Percentiles rank a stretch among this genome's conserved stretches.
These are phyloP conservation scores for Sarcophilus harrisii DNA, from an alignment of 2,797 vertebrate species.

Conservation along the genomic window DNA sequence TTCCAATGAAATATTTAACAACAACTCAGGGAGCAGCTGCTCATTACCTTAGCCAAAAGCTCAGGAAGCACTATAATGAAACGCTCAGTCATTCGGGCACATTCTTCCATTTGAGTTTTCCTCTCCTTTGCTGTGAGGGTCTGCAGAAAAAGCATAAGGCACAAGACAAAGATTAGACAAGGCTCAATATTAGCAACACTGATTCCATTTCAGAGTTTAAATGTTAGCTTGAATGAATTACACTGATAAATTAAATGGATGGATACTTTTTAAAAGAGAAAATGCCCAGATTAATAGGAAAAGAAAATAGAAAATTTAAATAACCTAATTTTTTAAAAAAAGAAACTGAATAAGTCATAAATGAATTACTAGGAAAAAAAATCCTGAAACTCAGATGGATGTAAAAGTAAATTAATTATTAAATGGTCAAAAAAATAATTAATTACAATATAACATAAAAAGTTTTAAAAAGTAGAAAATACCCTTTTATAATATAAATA, in stretches of 20 bases:
- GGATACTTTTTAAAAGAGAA: not conserved
- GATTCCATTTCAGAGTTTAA: not conserved
- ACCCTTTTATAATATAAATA: not conserved
- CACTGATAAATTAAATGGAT: not conserved
- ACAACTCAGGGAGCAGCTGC: not conserved
- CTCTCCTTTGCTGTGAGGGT: slow-evolving; percentile 89
- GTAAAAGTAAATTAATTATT: not conserved
- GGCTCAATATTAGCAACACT: not conserved
- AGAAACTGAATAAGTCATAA: not conserved
- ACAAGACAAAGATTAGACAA: not conserved
- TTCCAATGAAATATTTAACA: not conserved
- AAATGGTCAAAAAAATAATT: not conserved
- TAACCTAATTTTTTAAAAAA: not conserved
- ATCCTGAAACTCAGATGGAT: not conserved
- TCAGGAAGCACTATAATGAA: slow-evolving; percentile 90
- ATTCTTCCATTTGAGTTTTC: slow-evolving; percentile 90
- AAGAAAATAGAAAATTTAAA: not conserved
- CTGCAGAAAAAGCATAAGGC: slow-evolving; percentile 82
- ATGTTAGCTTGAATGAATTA: not conserved
- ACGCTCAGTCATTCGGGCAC: slow-evolving; percentile 90
- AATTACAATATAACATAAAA: not conserved
- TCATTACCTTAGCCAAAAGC: slow-evolving; percentile 91
- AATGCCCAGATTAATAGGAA: not conserved
- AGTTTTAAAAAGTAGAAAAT: not conserved
- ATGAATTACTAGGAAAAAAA: not conserved